phyloP scores from a whole-genome alignment of 92 coral and sea anemone genomes.

The Zoanthus solanderi region DNA sequence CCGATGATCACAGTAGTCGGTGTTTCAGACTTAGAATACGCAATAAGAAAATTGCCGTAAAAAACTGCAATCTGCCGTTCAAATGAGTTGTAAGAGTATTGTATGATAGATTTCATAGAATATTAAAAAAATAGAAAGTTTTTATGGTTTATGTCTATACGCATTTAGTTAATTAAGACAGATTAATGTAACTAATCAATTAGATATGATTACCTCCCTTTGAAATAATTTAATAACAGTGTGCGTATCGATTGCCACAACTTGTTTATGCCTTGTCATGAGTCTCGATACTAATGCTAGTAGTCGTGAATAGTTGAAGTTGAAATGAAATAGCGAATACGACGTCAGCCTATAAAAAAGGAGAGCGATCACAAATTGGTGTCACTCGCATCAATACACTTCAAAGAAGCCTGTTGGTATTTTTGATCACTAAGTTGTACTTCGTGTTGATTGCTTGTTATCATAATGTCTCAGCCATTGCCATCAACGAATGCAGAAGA shows the following conservation, averaged over 20 bases:
- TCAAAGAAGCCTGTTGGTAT: conserved; percentile 28
- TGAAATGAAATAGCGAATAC: conserved; percentile 27
- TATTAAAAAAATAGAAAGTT: background rate
- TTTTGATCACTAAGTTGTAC: conserved; percentile 27
- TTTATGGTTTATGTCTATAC: background rate
- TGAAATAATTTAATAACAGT: background rate
- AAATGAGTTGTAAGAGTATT: background rate
- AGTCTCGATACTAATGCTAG: conserved; percentile 21
- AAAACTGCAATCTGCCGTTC: background rate
- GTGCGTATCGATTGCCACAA: background rate
- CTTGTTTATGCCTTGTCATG: background rate
- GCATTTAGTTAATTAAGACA: background rate
- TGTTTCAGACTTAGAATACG: background rate
- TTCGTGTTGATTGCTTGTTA: conserved; percentile 28
- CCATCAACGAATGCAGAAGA: conserved; percentile 29
- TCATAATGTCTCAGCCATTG: conserved; percentile 28
- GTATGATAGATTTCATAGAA: background rate
- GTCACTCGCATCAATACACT: conserved; percentile 29
- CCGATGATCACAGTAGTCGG: background rate
- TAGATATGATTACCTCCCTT: background rate
- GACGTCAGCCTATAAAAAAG: conserved; percentile 28
- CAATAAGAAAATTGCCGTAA: background rate
- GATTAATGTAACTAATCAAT: background rate
- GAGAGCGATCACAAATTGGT: conserved; percentile 29
- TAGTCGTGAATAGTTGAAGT: conserved; percentile 28